Percentiles rank a stretch among this genome's conserved stretches.
phyloP scores from a whole-genome alignment of 2,113 vertebrate species.

The Anhinga rufa region DNA sequence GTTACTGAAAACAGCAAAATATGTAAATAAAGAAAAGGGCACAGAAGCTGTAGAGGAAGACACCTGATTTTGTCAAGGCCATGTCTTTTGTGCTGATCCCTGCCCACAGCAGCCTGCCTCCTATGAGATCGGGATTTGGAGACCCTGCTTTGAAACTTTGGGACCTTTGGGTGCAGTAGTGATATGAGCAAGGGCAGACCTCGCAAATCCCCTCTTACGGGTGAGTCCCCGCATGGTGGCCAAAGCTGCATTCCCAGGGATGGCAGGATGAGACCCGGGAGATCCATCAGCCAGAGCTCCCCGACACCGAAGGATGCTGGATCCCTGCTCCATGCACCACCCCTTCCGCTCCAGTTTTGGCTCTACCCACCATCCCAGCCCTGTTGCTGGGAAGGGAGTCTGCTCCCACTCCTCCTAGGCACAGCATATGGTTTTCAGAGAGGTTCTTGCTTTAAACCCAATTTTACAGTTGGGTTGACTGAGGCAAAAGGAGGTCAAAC shows the following conservation, averaged over 20 bases:
- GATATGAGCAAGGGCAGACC: neutral
- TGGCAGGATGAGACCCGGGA: neutral
- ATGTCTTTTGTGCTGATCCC: neutral
- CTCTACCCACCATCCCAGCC: neutral
- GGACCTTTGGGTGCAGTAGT: neutral
- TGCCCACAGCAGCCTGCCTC: neutral
- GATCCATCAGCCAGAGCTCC: neutral
- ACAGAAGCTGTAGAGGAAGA: neutral
- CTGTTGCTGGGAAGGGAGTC: neutral
- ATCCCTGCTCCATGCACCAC: neutral
- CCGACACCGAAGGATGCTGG: neutral
- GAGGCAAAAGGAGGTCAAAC: conserved; percentile 60
- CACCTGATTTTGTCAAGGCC: neutral
- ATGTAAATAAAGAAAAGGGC: neutral
- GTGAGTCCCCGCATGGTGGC: too few species aligned
- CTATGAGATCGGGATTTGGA: neutral
- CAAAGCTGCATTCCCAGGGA: neutral
- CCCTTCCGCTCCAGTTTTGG: neutral
- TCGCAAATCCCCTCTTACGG: neutral
- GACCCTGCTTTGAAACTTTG: neutral
- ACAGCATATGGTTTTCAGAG: conserved; percentile 58
- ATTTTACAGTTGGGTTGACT: conserved; percentile 64
- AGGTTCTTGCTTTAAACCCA: conserved; percentile 59
- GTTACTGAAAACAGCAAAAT: neutral
- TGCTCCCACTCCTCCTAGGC: conserved; percentile 1